These are phyloP conservation scores for Raillietiella orientalis DNA, from an alignment of 2,888 invertebrate genomes.

Conservation along the genomic window DNA sequence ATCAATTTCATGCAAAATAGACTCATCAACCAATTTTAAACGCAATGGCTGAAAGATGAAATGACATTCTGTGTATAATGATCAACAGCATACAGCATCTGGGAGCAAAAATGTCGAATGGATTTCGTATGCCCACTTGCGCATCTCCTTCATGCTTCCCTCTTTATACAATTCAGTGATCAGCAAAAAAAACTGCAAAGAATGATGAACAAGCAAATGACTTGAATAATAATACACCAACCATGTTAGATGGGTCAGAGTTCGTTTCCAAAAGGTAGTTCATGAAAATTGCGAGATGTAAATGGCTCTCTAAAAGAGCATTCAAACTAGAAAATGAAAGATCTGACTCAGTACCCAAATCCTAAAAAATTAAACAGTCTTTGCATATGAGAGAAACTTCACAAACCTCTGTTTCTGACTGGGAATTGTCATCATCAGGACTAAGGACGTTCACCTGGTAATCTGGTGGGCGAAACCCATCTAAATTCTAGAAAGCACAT, in stretches of 20 bases:
- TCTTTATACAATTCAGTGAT: constrained; percentile 66
- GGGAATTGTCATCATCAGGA: too few relatives aligned
- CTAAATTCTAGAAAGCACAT: too few relatives aligned
- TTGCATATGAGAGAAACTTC: constrained; percentile 3
- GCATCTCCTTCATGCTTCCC: constrained; percentile 56
- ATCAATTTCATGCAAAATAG: constrained; percentile 61
- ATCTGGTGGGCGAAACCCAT: too few relatives aligned
- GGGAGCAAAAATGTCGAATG: constrained; percentile 83
- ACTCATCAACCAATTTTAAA: constrained; percentile 46
- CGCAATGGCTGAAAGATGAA: constrained; percentile 28
- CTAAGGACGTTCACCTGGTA: too few relatives aligned
- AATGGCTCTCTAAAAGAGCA: constrained; percentile 48
- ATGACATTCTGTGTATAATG: constrained; percentile 1
- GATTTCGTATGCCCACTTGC: constrained; percentile 96
- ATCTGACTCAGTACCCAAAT: constrained; percentile 34
- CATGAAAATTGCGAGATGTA: constrained; percentile 74
- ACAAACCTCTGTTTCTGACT: too few relatives aligned
- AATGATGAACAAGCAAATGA: constrained; percentile 5
- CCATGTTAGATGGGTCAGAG: constrained; percentile 40
- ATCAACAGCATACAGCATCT: constrained; percentile 28
- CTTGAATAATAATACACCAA: constrained; percentile 12
- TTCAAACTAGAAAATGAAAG: constrained; percentile 62
- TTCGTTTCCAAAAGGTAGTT: constrained; percentile 53
- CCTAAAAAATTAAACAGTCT: constrained; percentile 19
- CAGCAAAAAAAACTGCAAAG: constrained; percentile 39